Percentiles rank a stretch among this genome's conserved stretches.
Evolutionary conservation across 2,113 vertebrate genomes (phyloP).

Genomic region (Caranx melampygus): DNA sequence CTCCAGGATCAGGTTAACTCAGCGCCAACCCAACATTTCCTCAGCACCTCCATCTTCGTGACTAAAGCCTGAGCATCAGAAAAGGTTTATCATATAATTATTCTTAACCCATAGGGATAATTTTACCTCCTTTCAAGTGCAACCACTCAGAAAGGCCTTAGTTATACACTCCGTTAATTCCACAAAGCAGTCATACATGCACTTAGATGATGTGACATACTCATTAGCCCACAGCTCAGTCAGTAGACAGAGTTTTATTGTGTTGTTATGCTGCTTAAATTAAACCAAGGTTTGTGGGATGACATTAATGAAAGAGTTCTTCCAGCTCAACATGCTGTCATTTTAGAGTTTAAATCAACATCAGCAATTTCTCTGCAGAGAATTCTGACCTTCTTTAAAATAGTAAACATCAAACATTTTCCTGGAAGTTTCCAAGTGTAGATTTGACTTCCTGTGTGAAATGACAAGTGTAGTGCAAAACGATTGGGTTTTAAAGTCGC

Average conservation of each 20-base stretch:
- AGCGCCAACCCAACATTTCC: neutral
- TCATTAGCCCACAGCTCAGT: neutral
- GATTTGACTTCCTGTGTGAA: too few species aligned
- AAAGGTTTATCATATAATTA: conserved; percentile 17
- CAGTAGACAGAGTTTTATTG: neutral
- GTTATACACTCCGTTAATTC: conserved; percentile 1
- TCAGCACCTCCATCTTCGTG: neutral
- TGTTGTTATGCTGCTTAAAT: neutral
- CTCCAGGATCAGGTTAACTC: conserved; percentile 18
- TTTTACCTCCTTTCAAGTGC: neutral
- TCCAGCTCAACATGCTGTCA: too few species aligned
- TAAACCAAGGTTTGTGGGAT: neutral
- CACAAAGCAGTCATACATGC: neutral
- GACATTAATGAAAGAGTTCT: neutral
- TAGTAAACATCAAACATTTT: neutral
- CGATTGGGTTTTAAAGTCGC: too few species aligned
- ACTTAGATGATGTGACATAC: conserved; percentile 1
- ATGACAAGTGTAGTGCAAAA: too few species aligned
- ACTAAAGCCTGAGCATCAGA: neutral
- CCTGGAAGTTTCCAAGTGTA: neutral
- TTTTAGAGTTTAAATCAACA: too few species aligned
- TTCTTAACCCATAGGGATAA: conserved; percentile 8
- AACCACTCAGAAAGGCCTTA: neutral
- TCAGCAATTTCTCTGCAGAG: too few species aligned
- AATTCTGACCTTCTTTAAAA: neutral